A percentile compares a stretch with the other conserved stretches of the same genome.
phyloP scores from a whole-genome alignment of 1,140 invertebrate species.

The Hyles vespertilio region DNA sequence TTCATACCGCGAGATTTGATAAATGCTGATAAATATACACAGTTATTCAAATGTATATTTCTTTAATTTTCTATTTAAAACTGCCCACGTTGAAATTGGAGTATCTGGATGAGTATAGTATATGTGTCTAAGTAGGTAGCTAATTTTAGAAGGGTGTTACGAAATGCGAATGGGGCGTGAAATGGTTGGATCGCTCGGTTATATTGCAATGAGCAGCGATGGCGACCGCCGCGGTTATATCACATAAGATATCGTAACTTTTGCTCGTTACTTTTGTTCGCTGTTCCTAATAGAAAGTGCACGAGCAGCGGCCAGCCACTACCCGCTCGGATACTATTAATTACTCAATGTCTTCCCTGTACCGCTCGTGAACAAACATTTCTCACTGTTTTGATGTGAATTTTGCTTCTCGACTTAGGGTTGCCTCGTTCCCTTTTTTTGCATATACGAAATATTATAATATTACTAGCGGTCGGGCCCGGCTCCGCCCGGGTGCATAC shows the following conservation, averaged over 20 bases:
- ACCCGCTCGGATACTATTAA: slow-evolving; percentile 63
- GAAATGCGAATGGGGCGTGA: slow-evolving; percentile 37
- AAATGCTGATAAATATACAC: too few relatives aligned
- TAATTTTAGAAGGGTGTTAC: slow-evolving; percentile 28
- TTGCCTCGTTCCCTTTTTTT: too few relatives aligned
- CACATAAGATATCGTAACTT: slow-evolving; percentile 67
- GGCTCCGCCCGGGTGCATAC: too few relatives aligned
- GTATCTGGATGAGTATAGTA: neutral
- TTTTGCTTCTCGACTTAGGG: neutral
- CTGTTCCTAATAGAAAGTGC: slow-evolving; percentile 61
- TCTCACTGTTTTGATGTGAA: neutral
- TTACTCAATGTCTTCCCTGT: slow-evolving; percentile 34
- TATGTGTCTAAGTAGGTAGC: slow-evolving; percentile 7
- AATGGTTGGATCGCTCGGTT: slow-evolving; percentile 24
- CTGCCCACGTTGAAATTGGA: too few relatives aligned
- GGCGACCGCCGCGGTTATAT: slow-evolving; percentile 43
- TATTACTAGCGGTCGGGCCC: too few relatives aligned
- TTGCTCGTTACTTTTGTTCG: slow-evolving; percentile 48
- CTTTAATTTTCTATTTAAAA: too few relatives aligned
- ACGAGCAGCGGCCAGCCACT: slow-evolving; percentile 32
- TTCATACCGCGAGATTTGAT: too few relatives aligned
- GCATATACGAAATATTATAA: too few relatives aligned
- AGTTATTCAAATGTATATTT: too few relatives aligned
- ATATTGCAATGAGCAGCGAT: slow-evolving; percentile 20
- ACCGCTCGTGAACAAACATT: neutral